Conservation (phyloP, 2,113 vertebrate species). For the Pelodiscus sinensis region DNA sequence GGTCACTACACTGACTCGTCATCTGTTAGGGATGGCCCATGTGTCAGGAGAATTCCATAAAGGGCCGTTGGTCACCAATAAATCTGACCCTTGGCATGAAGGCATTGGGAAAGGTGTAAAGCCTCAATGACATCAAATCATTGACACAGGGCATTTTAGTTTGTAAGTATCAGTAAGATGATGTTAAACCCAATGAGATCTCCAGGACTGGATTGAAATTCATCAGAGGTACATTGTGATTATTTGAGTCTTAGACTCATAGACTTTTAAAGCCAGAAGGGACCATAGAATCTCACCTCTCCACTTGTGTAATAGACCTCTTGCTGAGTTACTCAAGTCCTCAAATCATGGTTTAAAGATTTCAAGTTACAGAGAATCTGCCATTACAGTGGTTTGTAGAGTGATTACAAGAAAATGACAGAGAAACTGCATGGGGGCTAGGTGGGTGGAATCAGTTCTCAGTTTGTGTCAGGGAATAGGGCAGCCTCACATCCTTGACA, state of each 20-base stretch:
- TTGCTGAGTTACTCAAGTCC: background rate
- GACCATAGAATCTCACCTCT: background rate
- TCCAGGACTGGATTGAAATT: background rate
- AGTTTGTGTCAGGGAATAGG: background rate
- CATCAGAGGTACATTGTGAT: background rate
- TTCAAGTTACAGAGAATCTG: background rate
- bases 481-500: background rate
- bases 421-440: background rate
- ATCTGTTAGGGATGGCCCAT: background rate
- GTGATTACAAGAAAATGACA: background rate
- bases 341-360: background rate
- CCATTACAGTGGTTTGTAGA: background rate
- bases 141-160: background rate
- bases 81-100: background rate
- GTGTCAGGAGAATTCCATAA: background rate
- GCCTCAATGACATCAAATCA: background rate
- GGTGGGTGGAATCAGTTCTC: background rate
- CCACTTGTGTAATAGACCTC: background rate
- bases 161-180: background rate
- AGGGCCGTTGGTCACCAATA: background rate
- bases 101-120: background rate
- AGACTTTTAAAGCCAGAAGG: background rate
- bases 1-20: background rate
- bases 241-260: background rate
- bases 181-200: background rate